phyloP scores from a whole-genome alignment of 2,888 invertebrate genomes.

The Diloba caeruleocephala region DNA sequence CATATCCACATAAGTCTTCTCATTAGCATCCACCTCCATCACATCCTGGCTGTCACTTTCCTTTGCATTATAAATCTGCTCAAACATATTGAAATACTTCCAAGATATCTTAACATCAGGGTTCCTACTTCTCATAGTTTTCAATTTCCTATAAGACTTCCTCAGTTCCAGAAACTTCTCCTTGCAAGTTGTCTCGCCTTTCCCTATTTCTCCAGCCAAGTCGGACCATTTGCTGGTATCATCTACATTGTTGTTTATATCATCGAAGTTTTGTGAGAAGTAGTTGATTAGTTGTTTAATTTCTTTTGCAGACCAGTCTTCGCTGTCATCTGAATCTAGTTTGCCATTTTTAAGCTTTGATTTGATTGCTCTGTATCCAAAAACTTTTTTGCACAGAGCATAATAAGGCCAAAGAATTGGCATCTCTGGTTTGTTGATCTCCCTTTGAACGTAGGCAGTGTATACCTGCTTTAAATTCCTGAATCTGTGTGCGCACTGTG shows the following conservation, averaged over 20 bases:
- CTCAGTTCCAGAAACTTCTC: slow-evolving; percentile 79
- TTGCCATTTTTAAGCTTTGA: slow-evolving; percentile 73
- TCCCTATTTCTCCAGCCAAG: slow-evolving; percentile 65
- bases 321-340: slow-evolving; percentile 62
- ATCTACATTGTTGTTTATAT: slow-evolving; percentile 62
- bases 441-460: slow-evolving; percentile 74
- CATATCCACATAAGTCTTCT: slow-evolving; percentile 28
- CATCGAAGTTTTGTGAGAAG: slow-evolving; percentile 67
- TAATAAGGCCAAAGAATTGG: slow-evolving; percentile 83
- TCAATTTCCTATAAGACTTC: slow-evolving; percentile 79
- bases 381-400: slow-evolving; percentile 80
- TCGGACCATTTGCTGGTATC: slow-evolving; percentile 65
- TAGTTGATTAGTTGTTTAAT: slow-evolving; percentile 75
- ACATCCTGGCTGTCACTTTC: slow-evolving; percentile 35
- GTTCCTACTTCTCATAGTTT: slow-evolving; percentile 75
- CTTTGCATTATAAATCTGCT: slow-evolving; percentile 67
- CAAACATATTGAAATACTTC: slow-evolving; percentile 79
- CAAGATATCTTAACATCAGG: slow-evolving; percentile 78
- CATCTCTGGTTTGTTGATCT: slow-evolving; percentile 79
- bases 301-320: slow-evolving; percentile 78
- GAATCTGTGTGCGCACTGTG: slow-evolving; percentile 79
- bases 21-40: slow-evolving; percentile 54
- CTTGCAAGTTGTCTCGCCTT: slow-evolving; percentile 65
- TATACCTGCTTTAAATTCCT: slow-evolving; percentile 80
- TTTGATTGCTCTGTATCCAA: slow-evolving; percentile 79